Conservation (phyloP, 2,888 invertebrate species). For the Neoaliturus tenellus region DNA sequence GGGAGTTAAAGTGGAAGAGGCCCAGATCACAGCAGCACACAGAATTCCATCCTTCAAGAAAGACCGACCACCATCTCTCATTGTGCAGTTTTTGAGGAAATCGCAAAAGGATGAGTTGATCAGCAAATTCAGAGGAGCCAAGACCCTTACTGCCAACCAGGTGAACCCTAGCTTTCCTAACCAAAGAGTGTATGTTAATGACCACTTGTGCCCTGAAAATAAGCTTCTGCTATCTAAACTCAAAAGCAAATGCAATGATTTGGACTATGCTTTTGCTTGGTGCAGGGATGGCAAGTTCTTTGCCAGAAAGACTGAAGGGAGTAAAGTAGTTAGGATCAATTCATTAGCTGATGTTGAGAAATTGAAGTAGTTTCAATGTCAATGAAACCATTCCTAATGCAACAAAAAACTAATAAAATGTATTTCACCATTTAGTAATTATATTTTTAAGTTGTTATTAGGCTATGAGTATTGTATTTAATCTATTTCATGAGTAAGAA, state of each 20-base stretch:
- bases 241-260: constrained; percentile 43
- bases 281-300: constrained; percentile 25
- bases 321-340: not conserved
- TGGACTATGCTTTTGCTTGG: too few species aligned
- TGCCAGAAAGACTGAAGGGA: not conserved
- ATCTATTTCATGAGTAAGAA: too few species aligned
- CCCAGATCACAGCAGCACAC: constrained; percentile 33
- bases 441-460: too few species aligned
- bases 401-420: too few species aligned
- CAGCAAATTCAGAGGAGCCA: not conserved
- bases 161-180: constrained; percentile 6
- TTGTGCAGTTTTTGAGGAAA: constrained; percentile 24
- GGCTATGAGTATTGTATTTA: too few species aligned
- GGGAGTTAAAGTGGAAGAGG: not conserved
- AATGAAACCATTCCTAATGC: too few species aligned
- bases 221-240: constrained; percentile 20
- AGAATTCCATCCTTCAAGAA: constrained; percentile 27
- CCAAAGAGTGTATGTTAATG: constrained; percentile 21
- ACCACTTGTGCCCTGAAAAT: constrained; percentile 46
- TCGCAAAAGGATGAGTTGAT: constrained; percentile 1
- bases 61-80: not conserved
- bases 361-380: constrained; percentile 3
- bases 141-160: not conserved
- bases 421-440: too few species aligned
- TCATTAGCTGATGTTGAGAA: not conserved